Percentiles rank a stretch among this genome's conserved stretches.
Evolutionary conservation across 2,888 invertebrate species (phyloP).

Genomic region (Leptinotarsa tumamoca): DNA sequence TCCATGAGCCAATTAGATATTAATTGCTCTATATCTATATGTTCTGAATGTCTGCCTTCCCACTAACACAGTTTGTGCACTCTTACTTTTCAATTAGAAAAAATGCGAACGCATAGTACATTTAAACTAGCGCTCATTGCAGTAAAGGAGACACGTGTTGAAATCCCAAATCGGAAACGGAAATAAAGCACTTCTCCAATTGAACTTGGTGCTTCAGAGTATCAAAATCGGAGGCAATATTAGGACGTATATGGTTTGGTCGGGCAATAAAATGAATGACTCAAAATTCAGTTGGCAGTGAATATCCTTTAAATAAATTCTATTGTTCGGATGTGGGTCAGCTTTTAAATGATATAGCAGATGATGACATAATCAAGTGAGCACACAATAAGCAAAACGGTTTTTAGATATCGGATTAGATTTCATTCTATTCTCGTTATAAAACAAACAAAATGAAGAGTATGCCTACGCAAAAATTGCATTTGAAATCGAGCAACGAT

Average conservation of each 20-base stretch:
- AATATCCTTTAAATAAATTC: slow-evolving; percentile 9
- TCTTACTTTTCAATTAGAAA: too few species aligned
- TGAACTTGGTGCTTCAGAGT: background rate
- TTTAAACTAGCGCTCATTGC: background rate
- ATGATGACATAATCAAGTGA: slow-evolving; percentile 8
- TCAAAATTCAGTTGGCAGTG: background rate
- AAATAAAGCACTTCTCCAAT: slow-evolving; percentile 2
- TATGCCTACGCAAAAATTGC: too few species aligned
- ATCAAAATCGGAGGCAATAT: background rate
- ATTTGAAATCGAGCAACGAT: too few species aligned
- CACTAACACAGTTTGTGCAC: too few species aligned
- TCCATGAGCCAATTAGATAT: too few species aligned
- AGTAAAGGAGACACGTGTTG: background rate
- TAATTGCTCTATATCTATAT: too few species aligned
- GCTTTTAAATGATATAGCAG: background rate
- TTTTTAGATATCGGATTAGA: background rate
- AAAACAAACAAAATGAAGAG: too few species aligned
- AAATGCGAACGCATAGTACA: background rate
- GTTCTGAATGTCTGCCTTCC: too few species aligned
- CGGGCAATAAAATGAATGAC: slow-evolving; percentile 4
- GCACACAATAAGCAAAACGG: background rate
- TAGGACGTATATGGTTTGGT: background rate
- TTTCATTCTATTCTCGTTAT: background rate
- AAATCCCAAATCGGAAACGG: background rate
- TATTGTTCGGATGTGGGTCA: slow-evolving; percentile 17